Percentiles rank a stretch among this genome's conserved stretches.
These are phyloP conservation scores for Pleuronectes platessa DNA, from an alignment of 2,113 vertebrate species.

Conservation along the genomic window DNA sequence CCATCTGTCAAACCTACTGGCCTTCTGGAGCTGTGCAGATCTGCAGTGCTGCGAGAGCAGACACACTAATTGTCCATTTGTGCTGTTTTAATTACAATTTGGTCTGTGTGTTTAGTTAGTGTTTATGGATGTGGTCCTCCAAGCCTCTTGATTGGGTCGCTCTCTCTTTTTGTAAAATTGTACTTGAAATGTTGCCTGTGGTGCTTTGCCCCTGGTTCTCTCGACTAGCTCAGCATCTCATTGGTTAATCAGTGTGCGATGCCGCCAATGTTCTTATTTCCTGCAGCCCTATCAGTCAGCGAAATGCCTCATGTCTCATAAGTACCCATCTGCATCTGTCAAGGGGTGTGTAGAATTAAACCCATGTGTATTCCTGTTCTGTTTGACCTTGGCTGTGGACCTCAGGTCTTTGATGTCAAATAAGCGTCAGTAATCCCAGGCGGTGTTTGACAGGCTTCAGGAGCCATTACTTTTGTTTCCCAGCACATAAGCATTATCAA, in stretches of 20 bases:
- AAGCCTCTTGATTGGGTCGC: conserved; percentile 46
- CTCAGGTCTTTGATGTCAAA: conserved; percentile 77
- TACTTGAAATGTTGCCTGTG: conserved; percentile 60
- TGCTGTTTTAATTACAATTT: conserved; percentile 53
- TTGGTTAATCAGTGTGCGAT: conserved; percentile 70
- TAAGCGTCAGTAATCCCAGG: conserved; percentile 73
- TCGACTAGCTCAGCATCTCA: conserved; percentile 60
- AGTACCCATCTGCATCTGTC: conserved; percentile 79
- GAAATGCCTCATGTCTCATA: conserved; percentile 77
- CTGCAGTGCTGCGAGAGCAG: conserved; percentile 4
- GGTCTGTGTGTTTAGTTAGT: conserved; percentile 40
- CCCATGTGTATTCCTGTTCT: conserved; percentile 69
- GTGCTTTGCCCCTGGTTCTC: conserved; percentile 45
- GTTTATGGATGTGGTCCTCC: conserved; percentile 43
- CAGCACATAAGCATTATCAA: conserved; percentile 77
- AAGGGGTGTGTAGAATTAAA: conserved; percentile 79
- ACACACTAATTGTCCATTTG: conserved; percentile 51
- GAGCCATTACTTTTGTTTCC: conserved; percentile 80
- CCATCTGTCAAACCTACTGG: conserved; percentile 77
- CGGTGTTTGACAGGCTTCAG: conserved; percentile 75
- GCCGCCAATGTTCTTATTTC: conserved; percentile 65
- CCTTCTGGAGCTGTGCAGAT: conserved; percentile 28
- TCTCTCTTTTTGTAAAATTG: conserved; percentile 35
- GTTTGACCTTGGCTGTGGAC: conserved; percentile 81
- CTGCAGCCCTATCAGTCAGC: conserved; percentile 72